phyloP scores from a whole-genome alignment of 1,140 invertebrate genomes.

The Caenorhabditis latens region DNA sequence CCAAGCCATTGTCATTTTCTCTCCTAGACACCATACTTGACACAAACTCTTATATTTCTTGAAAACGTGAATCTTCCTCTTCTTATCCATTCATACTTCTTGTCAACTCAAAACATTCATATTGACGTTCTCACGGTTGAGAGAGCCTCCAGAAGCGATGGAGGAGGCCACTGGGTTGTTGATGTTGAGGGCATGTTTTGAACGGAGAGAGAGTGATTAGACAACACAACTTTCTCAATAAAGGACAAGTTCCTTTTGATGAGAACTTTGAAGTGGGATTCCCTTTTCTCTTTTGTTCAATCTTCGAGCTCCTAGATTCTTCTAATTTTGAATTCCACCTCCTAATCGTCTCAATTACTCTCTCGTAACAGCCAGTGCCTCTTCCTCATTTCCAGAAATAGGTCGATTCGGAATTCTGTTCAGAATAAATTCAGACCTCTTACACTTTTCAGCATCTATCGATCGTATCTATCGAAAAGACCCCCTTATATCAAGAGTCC shows the following conservation, averaged over 20 bases:
- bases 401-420: background rate
- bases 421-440: background rate
- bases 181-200: background rate
- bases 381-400: background rate
- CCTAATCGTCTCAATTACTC: slow-evolving; percentile 21
- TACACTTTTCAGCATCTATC: background rate
- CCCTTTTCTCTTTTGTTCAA: background rate
- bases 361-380: background rate
- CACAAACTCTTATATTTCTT: background rate
- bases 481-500: slow-evolving; percentile 43
- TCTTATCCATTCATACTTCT: background rate
- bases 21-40: background rate
- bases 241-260: background rate
- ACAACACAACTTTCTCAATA: background rate
- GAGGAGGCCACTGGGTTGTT: background rate
- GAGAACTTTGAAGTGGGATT: background rate
- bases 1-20: background rate
- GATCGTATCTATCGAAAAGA: background rate
- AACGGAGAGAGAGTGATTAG: background rate
- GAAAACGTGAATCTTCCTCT: background rate
- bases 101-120: slow-evolving; percentile 1
- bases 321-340: slow-evolving; percentile 16
- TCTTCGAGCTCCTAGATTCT: slow-evolving; percentile 10
- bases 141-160: background rate
- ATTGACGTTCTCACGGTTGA: slow-evolving; percentile 52